Evolutionary conservation across 2,888 invertebrate species (phyloP).

Genomic region (Apamea monoglypha): DNA sequence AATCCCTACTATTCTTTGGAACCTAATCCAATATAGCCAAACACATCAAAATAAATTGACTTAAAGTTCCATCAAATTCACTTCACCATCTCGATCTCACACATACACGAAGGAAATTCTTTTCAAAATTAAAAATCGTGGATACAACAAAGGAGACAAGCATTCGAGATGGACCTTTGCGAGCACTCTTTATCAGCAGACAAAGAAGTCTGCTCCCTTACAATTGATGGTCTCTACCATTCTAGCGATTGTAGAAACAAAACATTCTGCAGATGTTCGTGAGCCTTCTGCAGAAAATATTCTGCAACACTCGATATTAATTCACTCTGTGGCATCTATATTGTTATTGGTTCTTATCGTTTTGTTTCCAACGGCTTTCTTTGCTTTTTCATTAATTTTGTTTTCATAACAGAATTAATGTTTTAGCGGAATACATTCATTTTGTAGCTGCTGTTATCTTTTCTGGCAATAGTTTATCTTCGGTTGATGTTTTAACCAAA

Average conservation of each 20-base stretch:
- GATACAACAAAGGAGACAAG: constrained; percentile 67
- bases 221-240: constrained; percentile 76
- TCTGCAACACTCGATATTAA: constrained; percentile 62
- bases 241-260: constrained; percentile 70
- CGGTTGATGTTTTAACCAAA: neutral
- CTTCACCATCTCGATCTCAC: constrained; percentile 18
- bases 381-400: constrained; percentile 46
- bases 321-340: constrained; percentile 56
- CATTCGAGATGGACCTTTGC: constrained; percentile 68
- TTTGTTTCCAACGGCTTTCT: constrained; percentile 38
- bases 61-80: constrained; percentile 30
- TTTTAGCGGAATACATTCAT: constrained; percentile 9
- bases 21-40: neutral
- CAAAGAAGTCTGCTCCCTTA: constrained; percentile 74
- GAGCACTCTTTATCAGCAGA: constrained; percentile 70
- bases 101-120: constrained; percentile 51
- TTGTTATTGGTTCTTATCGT: constrained; percentile 60
- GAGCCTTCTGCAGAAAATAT: constrained; percentile 61
- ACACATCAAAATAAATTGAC: constrained; percentile 29
- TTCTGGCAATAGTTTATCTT: neutral
- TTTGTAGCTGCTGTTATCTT: constrained; percentile 2
- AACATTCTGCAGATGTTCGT: constrained; percentile 68
- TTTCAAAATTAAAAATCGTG: constrained; percentile 61
- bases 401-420: constrained; percentile 37
- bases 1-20: neutral